Percentiles rank a stretch among this genome's conserved stretches.
Evolutionary conservation across 2,113 vertebrate genomes (phyloP).

Genomic region (Phoxinus phoxinus): DNA sequence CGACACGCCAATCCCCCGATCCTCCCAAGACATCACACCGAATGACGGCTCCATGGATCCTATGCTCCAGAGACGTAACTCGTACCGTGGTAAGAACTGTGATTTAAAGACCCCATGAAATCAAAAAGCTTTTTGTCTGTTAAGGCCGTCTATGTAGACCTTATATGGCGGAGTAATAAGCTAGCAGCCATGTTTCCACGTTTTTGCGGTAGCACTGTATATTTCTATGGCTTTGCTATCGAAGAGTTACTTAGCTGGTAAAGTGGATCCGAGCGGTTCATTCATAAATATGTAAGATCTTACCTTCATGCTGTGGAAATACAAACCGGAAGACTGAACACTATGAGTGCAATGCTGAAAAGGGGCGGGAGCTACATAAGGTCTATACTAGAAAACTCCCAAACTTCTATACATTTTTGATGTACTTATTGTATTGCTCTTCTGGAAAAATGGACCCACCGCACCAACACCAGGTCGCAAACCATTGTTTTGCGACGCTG

Average conservation of each 20-base stretch:
- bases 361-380: no score
- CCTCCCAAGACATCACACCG: constrained; percentile 94
- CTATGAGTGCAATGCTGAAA: rapidly evolving
- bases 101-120: not conserved
- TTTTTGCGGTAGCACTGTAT: no score
- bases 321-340: no score
- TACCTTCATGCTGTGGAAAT: no score
- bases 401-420: not conserved
- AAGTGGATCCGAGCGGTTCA: no score
- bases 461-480: not conserved
- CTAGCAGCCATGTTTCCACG: no score
- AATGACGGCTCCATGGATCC: constrained; percentile 88
- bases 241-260: no score
- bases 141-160: not conserved
- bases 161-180: no score
- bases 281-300: no score
- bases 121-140: not conserved
- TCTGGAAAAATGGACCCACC: not conserved
- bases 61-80: constrained; percentile 91
- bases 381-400: not conserved
- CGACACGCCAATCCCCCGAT: constrained; percentile 93
- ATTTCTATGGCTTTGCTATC: no score
- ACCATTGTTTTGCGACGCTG: not conserved
- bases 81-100: constrained; percentile 86
- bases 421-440: not conserved